Evolutionary conservation across 2,113 vertebrate genomes (phyloP).

Genomic region (Bagarius yarrelli): DNA sequence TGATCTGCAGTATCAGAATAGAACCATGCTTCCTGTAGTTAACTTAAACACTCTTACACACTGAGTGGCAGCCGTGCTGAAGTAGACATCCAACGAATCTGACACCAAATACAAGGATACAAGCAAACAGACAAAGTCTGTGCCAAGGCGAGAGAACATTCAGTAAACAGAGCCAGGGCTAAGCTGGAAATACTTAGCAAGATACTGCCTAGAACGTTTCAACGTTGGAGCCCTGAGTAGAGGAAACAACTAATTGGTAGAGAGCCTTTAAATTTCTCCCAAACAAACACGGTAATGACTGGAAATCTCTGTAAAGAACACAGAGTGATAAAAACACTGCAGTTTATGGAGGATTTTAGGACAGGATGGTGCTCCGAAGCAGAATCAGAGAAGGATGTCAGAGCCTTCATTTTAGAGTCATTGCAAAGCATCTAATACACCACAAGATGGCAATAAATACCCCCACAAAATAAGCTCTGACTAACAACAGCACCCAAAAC

Average conservation of each 20-base stretch:
- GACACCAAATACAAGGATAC: conserved; percentile 11
- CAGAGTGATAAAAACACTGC: background rate
- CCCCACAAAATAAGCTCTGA: conserved; percentile 13
- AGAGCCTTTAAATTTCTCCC: conserved; percentile 37
- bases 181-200: conserved; percentile 22
- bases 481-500: background rate
- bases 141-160: conserved; percentile 2
- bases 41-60: background rate
- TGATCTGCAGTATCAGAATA: conserved; percentile 18
- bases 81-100: background rate
- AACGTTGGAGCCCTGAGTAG: conserved; percentile 1
- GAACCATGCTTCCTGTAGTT: background rate
- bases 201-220: conserved; percentile 16
- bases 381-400: background rate
- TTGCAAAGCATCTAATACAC: conserved; percentile 12
- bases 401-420: too few species aligned
- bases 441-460: conserved; percentile 53
- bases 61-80: background rate
- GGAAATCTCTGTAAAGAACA: conserved; percentile 41
- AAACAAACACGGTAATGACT: conserved; percentile 42
- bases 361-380: background rate
- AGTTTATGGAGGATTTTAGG: background rate
- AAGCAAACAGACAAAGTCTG: conserved; percentile 25
- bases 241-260: conserved; percentile 26
- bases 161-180: background rate